These are phyloP conservation scores for Sialis fuliginosa DNA, from an alignment of 2,888 invertebrate species.

Conservation along the genomic window DNA sequence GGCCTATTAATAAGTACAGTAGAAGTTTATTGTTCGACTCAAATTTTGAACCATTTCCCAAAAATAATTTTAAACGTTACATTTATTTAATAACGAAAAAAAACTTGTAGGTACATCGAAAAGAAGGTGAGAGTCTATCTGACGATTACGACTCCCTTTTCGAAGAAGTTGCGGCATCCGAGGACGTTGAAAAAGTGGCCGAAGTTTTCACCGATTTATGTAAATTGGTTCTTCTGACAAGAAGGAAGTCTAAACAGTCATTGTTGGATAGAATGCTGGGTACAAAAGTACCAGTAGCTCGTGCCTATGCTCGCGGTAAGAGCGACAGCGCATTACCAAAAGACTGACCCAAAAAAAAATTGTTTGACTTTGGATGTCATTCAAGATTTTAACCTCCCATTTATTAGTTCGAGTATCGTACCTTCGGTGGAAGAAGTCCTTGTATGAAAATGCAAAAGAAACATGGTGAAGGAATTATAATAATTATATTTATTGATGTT, in stretches of 20 bases:
- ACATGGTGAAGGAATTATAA: too few relatives aligned
- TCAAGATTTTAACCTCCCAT: too few relatives aligned
- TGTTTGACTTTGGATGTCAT: too few relatives aligned
- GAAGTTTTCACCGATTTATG: constrained; percentile 75
- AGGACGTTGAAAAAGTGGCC: constrained; percentile 69
- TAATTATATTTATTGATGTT: too few relatives aligned
- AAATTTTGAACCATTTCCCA: too few relatives aligned
- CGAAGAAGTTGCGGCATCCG: constrained; percentile 75
- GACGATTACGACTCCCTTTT: constrained; percentile 80
- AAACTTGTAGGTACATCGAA: constrained; percentile 32
- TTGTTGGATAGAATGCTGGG: constrained; percentile 70
- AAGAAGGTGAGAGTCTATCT: constrained; percentile 76
- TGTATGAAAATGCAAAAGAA: too few relatives aligned
- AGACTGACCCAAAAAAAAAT: constrained; percentile 31
- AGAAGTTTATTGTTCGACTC: too few relatives aligned
- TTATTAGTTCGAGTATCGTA: too few relatives aligned
- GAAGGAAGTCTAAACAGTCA: constrained; percentile 72
- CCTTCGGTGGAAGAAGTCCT: too few relatives aligned
- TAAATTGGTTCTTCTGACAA: constrained; percentile 58
- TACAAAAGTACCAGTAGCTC: constrained; percentile 43
- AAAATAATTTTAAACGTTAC: too few relatives aligned
- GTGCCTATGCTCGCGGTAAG: constrained; percentile 69
- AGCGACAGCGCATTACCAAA: constrained; percentile 79
- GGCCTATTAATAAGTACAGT: too few relatives aligned
- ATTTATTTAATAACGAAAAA: too few relatives aligned